Evolutionary conservation across 2,797 vertebrate genomes (phyloP).

Genomic region (Balearica regulorum): DNA sequence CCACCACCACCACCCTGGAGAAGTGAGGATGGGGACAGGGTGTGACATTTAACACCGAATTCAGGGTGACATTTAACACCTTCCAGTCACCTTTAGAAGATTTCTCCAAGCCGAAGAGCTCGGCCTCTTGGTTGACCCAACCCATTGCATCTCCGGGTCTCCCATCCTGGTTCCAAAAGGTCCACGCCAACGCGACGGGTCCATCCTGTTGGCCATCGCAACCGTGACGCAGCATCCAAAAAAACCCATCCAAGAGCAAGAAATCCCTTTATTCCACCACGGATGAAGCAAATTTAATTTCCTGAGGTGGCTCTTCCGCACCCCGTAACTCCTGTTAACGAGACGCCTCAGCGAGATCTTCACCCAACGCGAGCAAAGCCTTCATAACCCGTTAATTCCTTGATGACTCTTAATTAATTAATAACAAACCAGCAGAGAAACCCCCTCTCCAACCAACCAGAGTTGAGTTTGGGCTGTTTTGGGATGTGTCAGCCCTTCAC

Average conservation of each 20-base stretch:
- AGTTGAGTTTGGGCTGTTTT: background rate
- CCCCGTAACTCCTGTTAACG: background rate
- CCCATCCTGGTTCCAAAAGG: background rate
- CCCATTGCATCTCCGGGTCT: background rate
- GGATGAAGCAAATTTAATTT: background rate
- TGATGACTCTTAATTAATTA: background rate
- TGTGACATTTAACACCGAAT: background rate
- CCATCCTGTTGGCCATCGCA: too few relatives aligned
- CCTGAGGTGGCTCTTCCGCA: background rate
- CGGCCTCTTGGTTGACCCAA: background rate
- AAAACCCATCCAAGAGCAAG: too few relatives aligned
- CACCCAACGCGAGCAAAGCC: background rate
- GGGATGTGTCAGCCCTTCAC: background rate
- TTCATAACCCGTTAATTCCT: too few relatives aligned
- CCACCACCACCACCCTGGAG: too few relatives aligned
- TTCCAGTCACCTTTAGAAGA: too few relatives aligned
- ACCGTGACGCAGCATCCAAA: background rate
- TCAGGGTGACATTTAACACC: too few relatives aligned
- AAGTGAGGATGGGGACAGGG: too few relatives aligned
- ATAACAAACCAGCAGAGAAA: background rate
- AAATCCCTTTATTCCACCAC: background rate
- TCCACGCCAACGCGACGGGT: background rate
- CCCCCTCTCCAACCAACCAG: background rate
- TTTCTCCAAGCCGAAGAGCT: too few relatives aligned
- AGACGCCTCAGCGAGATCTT: background rate